Base-by-base conservation (phyloP, 2,797 vertebrate species). In the Argentina silus region DNA sequence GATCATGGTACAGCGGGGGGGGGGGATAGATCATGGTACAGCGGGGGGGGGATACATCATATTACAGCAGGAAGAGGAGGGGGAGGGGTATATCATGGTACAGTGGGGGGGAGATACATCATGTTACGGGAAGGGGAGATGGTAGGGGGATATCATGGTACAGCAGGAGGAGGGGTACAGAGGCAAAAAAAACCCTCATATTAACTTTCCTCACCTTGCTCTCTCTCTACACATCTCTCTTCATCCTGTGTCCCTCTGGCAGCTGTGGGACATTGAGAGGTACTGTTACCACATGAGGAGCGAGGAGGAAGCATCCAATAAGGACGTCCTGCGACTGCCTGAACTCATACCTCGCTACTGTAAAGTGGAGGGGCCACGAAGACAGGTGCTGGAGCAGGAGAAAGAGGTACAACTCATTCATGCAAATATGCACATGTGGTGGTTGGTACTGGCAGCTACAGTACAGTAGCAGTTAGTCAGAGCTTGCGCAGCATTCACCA, bases 261-360 rank as follows among this genome's bases (percentile, higher is more conserved):
- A 92, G 90, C 79, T 91, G 66, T 92, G 90, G 90, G 85, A 91
- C 79, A 91, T 90, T 68, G 79, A 83, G 68, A 67, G 83, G 65
- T 92, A 90, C 59, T 90, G 91, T 57, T 17, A 2, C 61, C 23
- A 57, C 56, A 65, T 65, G 57, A 17, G 43, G 36, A 48, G 45
- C 3, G n/a, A 59, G 42, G n/a, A 4, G 7, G 15, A 19, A 45
- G 11, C 10, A 44, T 44, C 27, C 14, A 61, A 44, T 21, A 11
- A 74, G 19, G n/a, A 44, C 14, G n/a, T 11, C 9, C 3, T 55
- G 81, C 81, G 11, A 2, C 61, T 86, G 48, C 15, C 4, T 3
- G 6, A 64, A 27, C 71, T 89, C 45, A 87, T 81, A 68, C 80
- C 83, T 0, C 59, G 61, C 0, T 80, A 81, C 76, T 81, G 74